Evolutionary conservation across 2,113 vertebrate species (phyloP).

Genomic region (Prunella fulvescens): DNA sequence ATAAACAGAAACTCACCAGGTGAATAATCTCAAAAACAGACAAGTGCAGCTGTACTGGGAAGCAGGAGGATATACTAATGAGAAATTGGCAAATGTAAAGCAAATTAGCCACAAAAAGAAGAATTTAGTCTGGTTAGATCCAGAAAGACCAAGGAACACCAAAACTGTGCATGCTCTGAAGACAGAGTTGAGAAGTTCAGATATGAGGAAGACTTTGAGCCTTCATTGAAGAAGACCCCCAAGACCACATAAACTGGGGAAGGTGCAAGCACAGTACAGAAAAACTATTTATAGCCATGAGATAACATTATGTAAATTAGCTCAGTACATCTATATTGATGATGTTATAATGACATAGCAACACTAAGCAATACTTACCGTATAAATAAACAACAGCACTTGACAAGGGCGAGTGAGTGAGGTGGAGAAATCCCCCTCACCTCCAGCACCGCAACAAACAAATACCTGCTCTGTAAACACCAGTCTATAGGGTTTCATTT

Average conservation of each 20-base stretch:
- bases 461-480: neutral
- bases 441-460: neutral
- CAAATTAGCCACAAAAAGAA: neutral
- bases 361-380: neutral
- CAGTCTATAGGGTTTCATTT: accelerated
- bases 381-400: neutral
- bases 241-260: neutral
- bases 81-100: neutral
- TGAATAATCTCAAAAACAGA: neutral
- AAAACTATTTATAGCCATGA: neutral
- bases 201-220: neutral
- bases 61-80: neutral
- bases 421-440: neutral
- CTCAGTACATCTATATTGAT: too few species aligned
- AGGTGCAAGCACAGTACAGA: too few species aligned
- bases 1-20: neutral
- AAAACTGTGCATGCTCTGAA: neutral
- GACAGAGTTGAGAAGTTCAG: neutral
- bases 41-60: too few species aligned
- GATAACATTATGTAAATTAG: neutral
- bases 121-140: neutral
- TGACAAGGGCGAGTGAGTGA: accelerated
- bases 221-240: neutral
- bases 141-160: neutral
- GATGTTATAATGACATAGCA: neutral